A percentile compares a stretch with the other conserved stretches of the same genome.
These are phyloP conservation scores for Eucidaris tribuloides DNA, from an alignment of 35 echinoderm and acorn worm genomes.

Conservation along the genomic window DNA sequence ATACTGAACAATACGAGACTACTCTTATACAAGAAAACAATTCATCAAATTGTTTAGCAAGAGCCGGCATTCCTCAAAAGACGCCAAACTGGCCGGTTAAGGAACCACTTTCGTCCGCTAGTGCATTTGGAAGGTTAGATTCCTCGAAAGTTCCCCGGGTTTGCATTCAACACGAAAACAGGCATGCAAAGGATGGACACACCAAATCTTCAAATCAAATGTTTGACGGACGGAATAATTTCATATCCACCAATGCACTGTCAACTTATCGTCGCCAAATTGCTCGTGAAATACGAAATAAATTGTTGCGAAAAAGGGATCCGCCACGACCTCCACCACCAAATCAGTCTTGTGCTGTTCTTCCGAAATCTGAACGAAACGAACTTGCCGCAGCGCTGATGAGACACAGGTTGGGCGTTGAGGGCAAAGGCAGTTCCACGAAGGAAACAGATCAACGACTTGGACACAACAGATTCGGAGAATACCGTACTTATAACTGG, in stretches of 20 bases:
- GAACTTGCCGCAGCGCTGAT: constrained; percentile 40
- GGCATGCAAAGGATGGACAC: neutral
- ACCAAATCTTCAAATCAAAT: neutral
- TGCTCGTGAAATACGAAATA: neutral
- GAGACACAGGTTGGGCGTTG: constrained; percentile 13
- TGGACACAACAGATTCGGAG: neutral
- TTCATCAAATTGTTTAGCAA: too few species aligned
- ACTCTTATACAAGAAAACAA: too few species aligned
- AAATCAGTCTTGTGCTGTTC: constrained; percentile 34
- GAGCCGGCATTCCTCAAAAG: too few species aligned
- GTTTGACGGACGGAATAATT: neutral
- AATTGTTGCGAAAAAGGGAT: constrained; percentile 7
- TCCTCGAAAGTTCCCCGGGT: neutral
- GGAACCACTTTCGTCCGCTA: neutral
- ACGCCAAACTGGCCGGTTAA: constrained; percentile 3
- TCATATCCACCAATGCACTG: neutral
- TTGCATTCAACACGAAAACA: neutral
- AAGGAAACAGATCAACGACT: neutral
- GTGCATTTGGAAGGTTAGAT: constrained; percentile 6
- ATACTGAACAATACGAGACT: too few species aligned
- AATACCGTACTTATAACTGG: neutral
- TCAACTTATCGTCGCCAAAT: too few species aligned
- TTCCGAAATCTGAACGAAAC: constrained; percentile 20
- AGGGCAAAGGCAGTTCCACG: neutral
- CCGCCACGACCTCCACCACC: constrained; percentile 26